phyloP scores from a whole-genome alignment of 92 coral and sea anemone genomes.

The Diadumene lineata region DNA sequence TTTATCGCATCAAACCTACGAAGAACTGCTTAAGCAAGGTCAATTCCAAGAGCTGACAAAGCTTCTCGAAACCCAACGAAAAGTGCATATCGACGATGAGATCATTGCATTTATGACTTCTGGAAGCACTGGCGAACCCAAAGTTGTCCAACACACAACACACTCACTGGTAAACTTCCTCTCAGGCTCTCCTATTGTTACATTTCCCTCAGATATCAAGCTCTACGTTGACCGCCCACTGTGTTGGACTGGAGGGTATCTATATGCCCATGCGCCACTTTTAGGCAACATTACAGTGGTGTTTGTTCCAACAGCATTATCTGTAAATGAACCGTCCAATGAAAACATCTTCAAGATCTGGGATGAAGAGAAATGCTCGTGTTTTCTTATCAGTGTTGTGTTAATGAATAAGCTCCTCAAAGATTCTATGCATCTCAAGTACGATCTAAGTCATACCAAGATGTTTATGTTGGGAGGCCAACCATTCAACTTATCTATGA shows the following conservation, averaged over 20 bases:
- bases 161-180: neutral
- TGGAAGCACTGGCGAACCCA: slow-evolving; percentile 24
- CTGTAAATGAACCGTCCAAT: neutral
- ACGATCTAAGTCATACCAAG: neutral
- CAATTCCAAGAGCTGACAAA: neutral
- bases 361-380: slow-evolving; percentile 13
- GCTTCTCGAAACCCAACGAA: slow-evolving; percentile 14
- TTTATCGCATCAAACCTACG: neutral
- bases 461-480: neutral
- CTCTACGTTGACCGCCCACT: neutral
- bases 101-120: slow-evolving; percentile 18
- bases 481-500: neutral
- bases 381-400: neutral
- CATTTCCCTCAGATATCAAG: too few species aligned
- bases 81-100: slow-evolving; percentile 29
- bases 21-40: neutral
- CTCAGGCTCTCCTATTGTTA: neutral
- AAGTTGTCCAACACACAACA: slow-evolving; percentile 13
- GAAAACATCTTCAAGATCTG: slow-evolving; percentile 6
- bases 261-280: neutral
- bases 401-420: slow-evolving; percentile 2
- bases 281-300: neutral
- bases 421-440: neutral
- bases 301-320: slow-evolving; percentile 6
- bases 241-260: neutral